Conservation (phyloP, 2,113 vertebrate species). For the Carlito syrichta region DNA sequence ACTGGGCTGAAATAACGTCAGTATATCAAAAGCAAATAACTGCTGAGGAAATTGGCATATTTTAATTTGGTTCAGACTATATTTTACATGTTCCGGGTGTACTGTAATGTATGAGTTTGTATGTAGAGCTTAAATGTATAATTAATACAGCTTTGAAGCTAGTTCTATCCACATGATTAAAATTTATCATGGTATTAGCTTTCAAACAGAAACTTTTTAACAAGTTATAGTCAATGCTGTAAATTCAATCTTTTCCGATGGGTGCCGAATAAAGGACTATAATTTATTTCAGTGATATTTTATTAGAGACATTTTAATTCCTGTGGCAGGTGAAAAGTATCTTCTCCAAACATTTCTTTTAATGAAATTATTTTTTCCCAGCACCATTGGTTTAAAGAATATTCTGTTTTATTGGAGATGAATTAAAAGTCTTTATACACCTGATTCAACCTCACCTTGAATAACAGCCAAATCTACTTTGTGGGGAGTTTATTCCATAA, state of each 20-base stretch:
- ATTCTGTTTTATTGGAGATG: slow-evolving; percentile 40
- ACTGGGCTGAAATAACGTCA: slow-evolving; percentile 60
- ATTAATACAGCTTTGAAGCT: slow-evolving; percentile 77
- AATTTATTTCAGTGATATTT: slow-evolving; percentile 76
- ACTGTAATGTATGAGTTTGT: slow-evolving; percentile 51
- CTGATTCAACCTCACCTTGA: background rate
- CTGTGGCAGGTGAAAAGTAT: slow-evolving; percentile 70
- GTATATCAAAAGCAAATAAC: slow-evolving; percentile 72
- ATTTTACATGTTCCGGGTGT: slow-evolving; percentile 58
- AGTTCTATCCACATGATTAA: slow-evolving; percentile 69
- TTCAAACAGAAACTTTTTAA: slow-evolving; percentile 72
- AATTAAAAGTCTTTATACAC: slow-evolving; percentile 23
- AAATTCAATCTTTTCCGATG: slow-evolving; percentile 62
- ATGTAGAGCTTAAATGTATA: slow-evolving; percentile 73
- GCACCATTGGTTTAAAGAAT: slow-evolving; percentile 40
- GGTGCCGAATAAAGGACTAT: slow-evolving; percentile 62
- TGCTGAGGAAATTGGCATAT: slow-evolving; percentile 58
- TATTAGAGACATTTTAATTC: slow-evolving; percentile 78
- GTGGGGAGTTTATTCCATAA: background rate
- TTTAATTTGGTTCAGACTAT: slow-evolving; percentile 70
- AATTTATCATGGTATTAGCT: slow-evolving; percentile 76
- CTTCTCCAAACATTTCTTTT: slow-evolving; percentile 70
- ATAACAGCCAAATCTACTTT: background rate
- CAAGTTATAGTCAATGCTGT: slow-evolving; percentile 65
- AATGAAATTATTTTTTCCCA: slow-evolving; percentile 51